Evolutionary conservation across 2,113 vertebrate genomes (phyloP), one percentile per base, ranked within the genome.

Genomic region (Psittacula cyanocephala): DNA sequence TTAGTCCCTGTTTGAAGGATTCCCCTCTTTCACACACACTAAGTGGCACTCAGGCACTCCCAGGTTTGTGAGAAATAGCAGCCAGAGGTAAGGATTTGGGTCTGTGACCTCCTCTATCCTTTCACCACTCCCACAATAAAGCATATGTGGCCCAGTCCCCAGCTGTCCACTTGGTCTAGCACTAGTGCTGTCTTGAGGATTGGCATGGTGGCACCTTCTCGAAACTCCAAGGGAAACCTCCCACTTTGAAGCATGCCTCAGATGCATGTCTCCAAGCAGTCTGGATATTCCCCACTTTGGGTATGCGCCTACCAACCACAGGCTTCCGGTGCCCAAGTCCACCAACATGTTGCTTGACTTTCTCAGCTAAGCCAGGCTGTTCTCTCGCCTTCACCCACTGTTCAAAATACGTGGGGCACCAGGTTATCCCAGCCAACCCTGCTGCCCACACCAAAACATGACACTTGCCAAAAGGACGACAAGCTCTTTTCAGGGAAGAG

Each of bases 181-280:
- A 31, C 22, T 71, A 33, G 9, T 39, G 6, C 14, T 88, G 15
- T 41, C 49, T 41, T 72, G 44, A 86, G 41, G n/a, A 31, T 19
- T 53, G 18, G 20, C 2, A 2, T 10, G 12, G 11, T 6, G 12
- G 4, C 23, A 74, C 10, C 29, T 49, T 79, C 57, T 31, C 0
- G 0, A 65, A 65, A 49, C n/a, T 41, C 43, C 2, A 1, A 11
- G 39, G 14, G 16, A 6, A 85, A 22, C 14, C 6, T 71, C 20
- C 35, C 20, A 8, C 44, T 64, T 76, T 13, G 43, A 65, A 16
- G 31, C 22, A 57, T 4, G 3, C 7, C 4, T 76, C 39, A 68
- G 20, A 28, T 29, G 22, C 22, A 7, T 4, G 2, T 39, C 37
- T 86, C 46, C 41, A 86, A 75, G 59, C 18, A 90, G 64, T 33